Evolutionary conservation across 2,797 vertebrate genomes (phyloP), one percentile per base, ranked within the genome.

Genomic region (Pempheris klunzingeri): DNA sequence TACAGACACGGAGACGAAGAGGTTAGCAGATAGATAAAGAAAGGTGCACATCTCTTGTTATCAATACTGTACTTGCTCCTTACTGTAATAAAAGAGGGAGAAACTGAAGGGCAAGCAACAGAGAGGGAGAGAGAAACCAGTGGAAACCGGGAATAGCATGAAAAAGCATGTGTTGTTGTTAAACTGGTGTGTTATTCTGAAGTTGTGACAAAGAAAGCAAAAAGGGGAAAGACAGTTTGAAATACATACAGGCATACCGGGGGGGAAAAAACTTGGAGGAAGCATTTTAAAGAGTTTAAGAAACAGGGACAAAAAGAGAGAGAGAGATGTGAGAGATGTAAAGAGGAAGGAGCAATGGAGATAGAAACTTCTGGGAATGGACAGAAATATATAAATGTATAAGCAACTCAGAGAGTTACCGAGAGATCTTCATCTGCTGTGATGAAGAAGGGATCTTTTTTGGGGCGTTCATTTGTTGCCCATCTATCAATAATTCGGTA

Each of bases 21-120:
- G 69, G 81, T 65, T 52, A 57, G 71, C 50, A 30, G 64, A 32
- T 59, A 81, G 66, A 71, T 76, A 72, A 77, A 72, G 71, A 76
- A 60, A 77, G 62, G 64, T 70, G 70, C 49, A 62, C 65, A 82
- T 78, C 72, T 82, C 64, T 67, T 69, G 63, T 80, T 83, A 81
- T 78, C 39, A 6, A 78, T 74, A 58, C 70, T 79, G 53, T 71
- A 39, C 69, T 38, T 34, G 36, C 70, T 65, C 59, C 58, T 80
- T 72, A 32, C 64, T 15, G 52, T 28, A 39, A 65, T 70, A 49
- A 57, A 81, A 61, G 49, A 55, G 54, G 34, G 20, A 50, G 6
- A 58, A 62, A 69, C 22, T 13, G 55, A 79, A 71, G 55, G 58
- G 12, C 17, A 44, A 79, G 64, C 41, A 54, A 28, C 36, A 47